Percentiles rank a stretch among this genome's conserved stretches.
phyloP scores from a whole-genome alignment of 2,888 invertebrate species.

The Brenthis hecate region DNA sequence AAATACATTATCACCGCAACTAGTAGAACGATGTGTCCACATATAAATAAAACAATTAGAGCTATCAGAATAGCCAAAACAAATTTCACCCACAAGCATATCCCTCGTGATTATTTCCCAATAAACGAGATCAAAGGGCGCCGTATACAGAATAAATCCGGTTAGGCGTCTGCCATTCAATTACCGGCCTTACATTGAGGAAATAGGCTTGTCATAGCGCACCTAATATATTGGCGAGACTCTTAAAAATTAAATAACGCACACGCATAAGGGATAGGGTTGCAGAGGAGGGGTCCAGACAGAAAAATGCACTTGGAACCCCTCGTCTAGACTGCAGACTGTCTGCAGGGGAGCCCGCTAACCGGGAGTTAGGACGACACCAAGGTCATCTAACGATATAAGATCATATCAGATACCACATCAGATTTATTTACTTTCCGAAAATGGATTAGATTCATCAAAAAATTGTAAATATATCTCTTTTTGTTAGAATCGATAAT shows the following conservation, averaged over 20 bases:
- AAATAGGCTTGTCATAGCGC: conserved; percentile 33
- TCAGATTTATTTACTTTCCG: conserved; percentile 12
- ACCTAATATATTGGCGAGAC: conserved; percentile 36
- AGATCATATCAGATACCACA: conserved; percentile 23
- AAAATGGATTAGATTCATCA: neutral
- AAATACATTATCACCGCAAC: neutral
- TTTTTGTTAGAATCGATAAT: too few relatives aligned
- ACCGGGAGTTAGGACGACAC: conserved; percentile 53
- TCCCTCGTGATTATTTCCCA: conserved; percentile 31
- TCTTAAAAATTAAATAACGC: conserved; percentile 71
- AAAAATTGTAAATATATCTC: neutral
- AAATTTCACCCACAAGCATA: conserved; percentile 23
- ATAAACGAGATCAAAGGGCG: conserved; percentile 36
- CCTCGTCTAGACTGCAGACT: conserved; percentile 76
- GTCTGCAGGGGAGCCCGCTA: conserved; percentile 55
- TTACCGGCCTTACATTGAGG: conserved; percentile 28
- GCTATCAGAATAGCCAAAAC: conserved; percentile 23
- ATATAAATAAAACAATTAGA: conserved; percentile 18
- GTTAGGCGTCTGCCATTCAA: conserved; percentile 32
- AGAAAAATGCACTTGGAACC: conserved; percentile 79
- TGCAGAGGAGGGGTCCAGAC: conserved; percentile 72
- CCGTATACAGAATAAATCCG: conserved; percentile 24
- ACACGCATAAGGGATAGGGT: conserved; percentile 67
- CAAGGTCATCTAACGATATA: conserved; percentile 49
- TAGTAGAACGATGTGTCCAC: neutral